Conservation (phyloP, 2,888 invertebrate species). For the Tubiluchus corallicola region DNA sequence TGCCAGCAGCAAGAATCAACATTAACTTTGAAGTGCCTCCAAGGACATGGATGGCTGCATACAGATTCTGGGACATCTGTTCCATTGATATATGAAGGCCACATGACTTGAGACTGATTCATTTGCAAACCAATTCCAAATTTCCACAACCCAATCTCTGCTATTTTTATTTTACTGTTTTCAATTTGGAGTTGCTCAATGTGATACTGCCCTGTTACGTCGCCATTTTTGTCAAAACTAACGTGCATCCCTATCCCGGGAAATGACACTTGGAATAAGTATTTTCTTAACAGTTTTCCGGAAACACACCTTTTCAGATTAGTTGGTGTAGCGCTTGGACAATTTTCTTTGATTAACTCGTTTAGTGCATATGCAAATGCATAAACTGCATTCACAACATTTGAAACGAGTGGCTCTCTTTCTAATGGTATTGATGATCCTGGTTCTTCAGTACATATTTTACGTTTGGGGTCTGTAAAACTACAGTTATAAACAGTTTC, state of each 20-base stretch:
- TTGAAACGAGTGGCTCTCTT: background rate
- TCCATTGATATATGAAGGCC: too few relatives aligned
- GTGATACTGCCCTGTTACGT: background rate
- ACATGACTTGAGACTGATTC: too few relatives aligned
- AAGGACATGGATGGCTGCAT: too few relatives aligned
- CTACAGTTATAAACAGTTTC: background rate
- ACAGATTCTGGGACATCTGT: too few relatives aligned
- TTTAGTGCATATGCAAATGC: background rate
- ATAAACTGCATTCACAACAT: too few relatives aligned
- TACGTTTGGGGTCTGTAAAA: background rate
- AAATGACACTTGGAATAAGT: background rate
- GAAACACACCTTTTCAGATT: too few relatives aligned
- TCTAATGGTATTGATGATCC: background rate
- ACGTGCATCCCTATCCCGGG: background rate
- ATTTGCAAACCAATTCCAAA: too few relatives aligned
- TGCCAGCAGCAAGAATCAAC: too few relatives aligned
- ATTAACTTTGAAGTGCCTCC: too few relatives aligned
- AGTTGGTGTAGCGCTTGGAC: too few relatives aligned
- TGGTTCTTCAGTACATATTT: background rate
- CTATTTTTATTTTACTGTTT: too few relatives aligned
- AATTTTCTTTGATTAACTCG: background rate
- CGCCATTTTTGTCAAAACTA: background rate
- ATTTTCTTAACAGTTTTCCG: background rate
- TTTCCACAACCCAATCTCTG: too few relatives aligned
- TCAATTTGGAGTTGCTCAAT: background rate